phyloP scores from a whole-genome alignment of 1,140 invertebrate genomes.

The Drosophila triauraria region DNA sequence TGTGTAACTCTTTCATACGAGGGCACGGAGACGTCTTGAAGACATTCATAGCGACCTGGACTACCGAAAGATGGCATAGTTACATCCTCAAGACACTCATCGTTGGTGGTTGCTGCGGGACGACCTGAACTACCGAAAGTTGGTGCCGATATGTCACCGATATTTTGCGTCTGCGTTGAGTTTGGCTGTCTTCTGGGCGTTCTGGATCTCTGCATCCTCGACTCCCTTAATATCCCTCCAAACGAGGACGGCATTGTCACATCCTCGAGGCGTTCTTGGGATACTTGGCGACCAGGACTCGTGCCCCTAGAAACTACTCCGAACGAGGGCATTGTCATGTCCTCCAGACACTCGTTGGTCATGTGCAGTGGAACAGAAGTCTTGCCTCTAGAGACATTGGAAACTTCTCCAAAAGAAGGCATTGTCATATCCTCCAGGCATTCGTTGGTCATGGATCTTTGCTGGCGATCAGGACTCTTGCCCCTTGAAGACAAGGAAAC shows the following conservation, averaged over 20 bases:
- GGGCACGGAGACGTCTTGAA: conserved; percentile 12
- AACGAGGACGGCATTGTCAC: too few species aligned
- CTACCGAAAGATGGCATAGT: conserved; percentile 11
- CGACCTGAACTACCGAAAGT: conserved; percentile 1
- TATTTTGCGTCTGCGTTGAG: too few species aligned
- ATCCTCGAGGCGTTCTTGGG: too few species aligned
- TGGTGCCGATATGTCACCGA: background rate
- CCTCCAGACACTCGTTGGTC: conserved; percentile 18
- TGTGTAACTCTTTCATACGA: background rate
- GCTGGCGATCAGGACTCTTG: background rate
- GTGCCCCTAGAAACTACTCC: too few species aligned
- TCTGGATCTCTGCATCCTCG: background rate
- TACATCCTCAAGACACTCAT: conserved; percentile 14
- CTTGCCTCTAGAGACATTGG: background rate
- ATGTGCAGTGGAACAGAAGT: background rate
- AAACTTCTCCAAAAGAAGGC: background rate
- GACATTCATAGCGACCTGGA: background rate
- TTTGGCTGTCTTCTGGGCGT: background rate
- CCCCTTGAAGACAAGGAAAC: background rate
- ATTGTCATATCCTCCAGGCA: too few species aligned
- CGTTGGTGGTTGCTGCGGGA: background rate
- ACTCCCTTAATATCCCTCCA: background rate
- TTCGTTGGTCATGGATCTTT: background rate
- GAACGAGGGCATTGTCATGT: conserved; percentile 5
- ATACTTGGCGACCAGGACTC: too few species aligned